Percentiles rank a stretch among this genome's conserved stretches.
Evolutionary conservation across 2,797 vertebrate species (phyloP).

Genomic region (Paedocypris micromegethes): DNA sequence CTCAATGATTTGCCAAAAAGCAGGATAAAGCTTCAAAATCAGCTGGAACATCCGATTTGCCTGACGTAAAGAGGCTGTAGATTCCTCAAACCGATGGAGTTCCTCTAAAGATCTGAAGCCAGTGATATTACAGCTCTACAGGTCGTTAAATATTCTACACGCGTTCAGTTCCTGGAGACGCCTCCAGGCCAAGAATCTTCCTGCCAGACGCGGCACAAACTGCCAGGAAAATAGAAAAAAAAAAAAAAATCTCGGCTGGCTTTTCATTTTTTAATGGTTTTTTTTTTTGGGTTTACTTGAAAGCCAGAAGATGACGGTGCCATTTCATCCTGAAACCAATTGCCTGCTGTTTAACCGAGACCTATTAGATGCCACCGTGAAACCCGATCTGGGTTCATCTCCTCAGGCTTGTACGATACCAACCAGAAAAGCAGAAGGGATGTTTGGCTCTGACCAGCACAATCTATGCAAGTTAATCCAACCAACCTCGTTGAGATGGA

Average conservation of each 20-base stretch:
- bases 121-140: too few species aligned
- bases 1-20: too few species aligned
- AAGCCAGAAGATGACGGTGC: slow-evolving; percentile 33
- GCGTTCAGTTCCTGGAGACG: neutral
- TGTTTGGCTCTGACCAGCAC: too few species aligned
- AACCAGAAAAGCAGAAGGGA: too few species aligned
- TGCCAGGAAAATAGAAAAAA: slow-evolving; percentile 10
- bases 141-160: neutral
- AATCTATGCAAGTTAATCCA: too few species aligned
- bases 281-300: slow-evolving; percentile 17
- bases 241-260: slow-evolving; percentile 3
- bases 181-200: neutral
- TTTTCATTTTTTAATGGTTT: neutral
- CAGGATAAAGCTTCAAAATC: too few species aligned
- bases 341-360: slow-evolving; percentile 9
- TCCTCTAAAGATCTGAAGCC: too few species aligned
- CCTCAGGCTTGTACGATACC: neutral
- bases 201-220: neutral
- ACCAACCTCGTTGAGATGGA: too few species aligned
- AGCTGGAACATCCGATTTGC: too few species aligned
- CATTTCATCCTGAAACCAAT: slow-evolving; percentile 20
- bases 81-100: too few species aligned
- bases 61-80: too few species aligned
- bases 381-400: slow-evolving; percentile 12
- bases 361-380: slow-evolving; percentile 1